Evolutionary conservation across 1,140 invertebrate species (phyloP), one percentile per base, ranked within the genome.

Genomic region (Zophobas morio): DNA sequence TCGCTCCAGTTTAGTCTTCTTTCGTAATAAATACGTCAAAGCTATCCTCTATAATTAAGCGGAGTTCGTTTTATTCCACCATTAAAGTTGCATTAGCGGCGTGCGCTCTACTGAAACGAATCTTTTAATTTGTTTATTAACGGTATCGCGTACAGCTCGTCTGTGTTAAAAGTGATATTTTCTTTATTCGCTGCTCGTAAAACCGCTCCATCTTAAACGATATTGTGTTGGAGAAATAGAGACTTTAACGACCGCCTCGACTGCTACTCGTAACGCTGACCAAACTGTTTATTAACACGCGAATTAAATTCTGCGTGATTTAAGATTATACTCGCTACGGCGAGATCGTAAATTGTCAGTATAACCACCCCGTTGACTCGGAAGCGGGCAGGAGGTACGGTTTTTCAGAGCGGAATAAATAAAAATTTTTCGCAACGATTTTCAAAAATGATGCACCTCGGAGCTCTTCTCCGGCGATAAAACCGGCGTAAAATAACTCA

Each of bases 81-180:
- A 66, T 66, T 66, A 66, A 66, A 66, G 40, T 66, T 40, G 60
- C 60, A 66, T 66, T 66, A 66, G 60, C 60, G 20, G 49, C 49
- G 2, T 53, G 49, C 54, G 39, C 20, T 66, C 60, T 32, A n/a
- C 37, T 66, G 60, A 66, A 66, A 66, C 60, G 60, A 66, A 66
- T 66, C 60, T 66, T 66, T 66, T 66, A 42, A 66, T 66, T 66
- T 66, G 60, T 37, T 66, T 40, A 66, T 66, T 66, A 66, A 66
- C 60, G 60, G 60, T 66, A 66, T 33, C 57, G 60, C 60, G 37
- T 66, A 1, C 8, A 33, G 60, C 32, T 42, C 2, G n/a, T 66
- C 20, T 66, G 8, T 66, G 37, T 32, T 42, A 66, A 66, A 66
- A 20, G 40, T 51, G 49, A 51, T 20, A 51, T 51, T 51, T 51